Evolutionary conservation across 2,888 invertebrate genomes (phyloP).

Genomic region (Hololepta plana): DNA sequence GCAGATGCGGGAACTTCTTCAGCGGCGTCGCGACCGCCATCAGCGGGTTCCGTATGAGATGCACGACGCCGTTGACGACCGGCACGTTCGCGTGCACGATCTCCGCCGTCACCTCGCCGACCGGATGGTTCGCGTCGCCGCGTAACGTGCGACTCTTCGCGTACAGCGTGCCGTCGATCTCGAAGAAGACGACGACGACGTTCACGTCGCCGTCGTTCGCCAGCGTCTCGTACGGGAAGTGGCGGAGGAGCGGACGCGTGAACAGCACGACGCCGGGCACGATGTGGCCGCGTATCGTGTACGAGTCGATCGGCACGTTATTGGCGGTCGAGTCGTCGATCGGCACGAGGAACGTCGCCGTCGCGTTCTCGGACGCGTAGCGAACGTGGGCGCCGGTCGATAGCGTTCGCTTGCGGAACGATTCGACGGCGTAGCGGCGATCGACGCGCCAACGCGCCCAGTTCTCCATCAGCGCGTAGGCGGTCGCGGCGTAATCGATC

Average conservation of each 20-base stretch:
- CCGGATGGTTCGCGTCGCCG: slow-evolving; percentile 53
- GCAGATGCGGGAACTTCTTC: slow-evolving; percentile 69
- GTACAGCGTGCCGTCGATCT: slow-evolving; percentile 45
- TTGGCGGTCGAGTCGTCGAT: slow-evolving; percentile 43
- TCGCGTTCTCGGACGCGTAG: slow-evolving; percentile 50
- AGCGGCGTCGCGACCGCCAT: slow-evolving; percentile 73
- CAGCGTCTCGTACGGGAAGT: slow-evolving; percentile 54
- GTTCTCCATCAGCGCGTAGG: no score
- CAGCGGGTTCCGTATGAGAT: slow-evolving; percentile 73
- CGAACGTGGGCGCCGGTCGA: no score
- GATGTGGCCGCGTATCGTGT: slow-evolving; percentile 73
- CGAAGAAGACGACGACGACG: slow-evolving; percentile 57
- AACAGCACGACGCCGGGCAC: slow-evolving; percentile 72
- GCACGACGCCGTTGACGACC: slow-evolving; percentile 79
- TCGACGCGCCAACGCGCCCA: no score
- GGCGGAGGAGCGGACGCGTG: slow-evolving; percentile 56
- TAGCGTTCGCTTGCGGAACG: no score
- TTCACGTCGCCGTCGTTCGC: slow-evolving; percentile 66
- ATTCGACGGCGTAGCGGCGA: no score
- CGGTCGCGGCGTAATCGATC: slow-evolving; percentile 44
- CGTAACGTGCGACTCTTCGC: slow-evolving; percentile 65
- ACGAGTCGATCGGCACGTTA: slow-evolving; percentile 46
- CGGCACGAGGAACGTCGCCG: slow-evolving; percentile 79
- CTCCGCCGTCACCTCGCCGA: slow-evolving; percentile 67
- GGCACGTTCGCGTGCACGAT: slow-evolving; percentile 77